These are phyloP conservation scores for Neolamprologus modestus DNA, from an alignment of 2,113 vertebrate species.

Conservation along the genomic window DNA sequence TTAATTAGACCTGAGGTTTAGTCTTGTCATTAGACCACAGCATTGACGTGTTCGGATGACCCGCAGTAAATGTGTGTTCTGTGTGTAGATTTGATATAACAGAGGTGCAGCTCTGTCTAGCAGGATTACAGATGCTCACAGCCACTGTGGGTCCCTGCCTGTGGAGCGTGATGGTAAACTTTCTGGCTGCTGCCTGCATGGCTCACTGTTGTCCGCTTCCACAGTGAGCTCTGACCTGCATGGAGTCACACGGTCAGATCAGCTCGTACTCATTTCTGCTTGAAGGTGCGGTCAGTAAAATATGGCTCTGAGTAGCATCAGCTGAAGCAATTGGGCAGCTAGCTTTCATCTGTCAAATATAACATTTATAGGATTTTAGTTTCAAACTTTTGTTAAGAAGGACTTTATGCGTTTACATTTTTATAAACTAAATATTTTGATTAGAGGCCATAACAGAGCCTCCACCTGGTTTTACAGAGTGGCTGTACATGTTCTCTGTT, in stretches of 20 bases:
- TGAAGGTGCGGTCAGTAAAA: not conserved
- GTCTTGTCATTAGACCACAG: not conserved
- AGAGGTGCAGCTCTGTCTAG: constrained; percentile 44
- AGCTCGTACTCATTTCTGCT: not conserved
- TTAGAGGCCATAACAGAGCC: not conserved
- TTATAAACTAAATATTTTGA: not conserved
- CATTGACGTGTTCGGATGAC: not conserved
- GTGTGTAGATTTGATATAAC: constrained; percentile 50
- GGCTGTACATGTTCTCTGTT: not conserved
- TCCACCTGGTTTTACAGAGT: not conserved
- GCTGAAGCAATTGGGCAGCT: not conserved
- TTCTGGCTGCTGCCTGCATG: constrained; percentile 27
- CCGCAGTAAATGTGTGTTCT: constrained; percentile 21
- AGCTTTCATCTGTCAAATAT: not conserved
- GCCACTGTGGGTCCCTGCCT: constrained; percentile 31
- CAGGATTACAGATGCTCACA: constrained; percentile 41
- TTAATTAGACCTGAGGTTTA: not conserved
- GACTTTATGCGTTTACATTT: not conserved
- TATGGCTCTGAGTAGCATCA: not conserved
- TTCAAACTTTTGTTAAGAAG: not conserved
- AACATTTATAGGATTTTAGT: not conserved
- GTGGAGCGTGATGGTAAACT: constrained; percentile 39
- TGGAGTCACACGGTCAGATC: not conserved
- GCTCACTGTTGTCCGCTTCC: not conserved
- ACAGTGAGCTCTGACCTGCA: not conserved